Percentiles rank a stretch among this genome's conserved stretches.
Conservation (phyloP, 2,888 invertebrate species). For the Rhopalosiphum nymphaeae region DNA sequence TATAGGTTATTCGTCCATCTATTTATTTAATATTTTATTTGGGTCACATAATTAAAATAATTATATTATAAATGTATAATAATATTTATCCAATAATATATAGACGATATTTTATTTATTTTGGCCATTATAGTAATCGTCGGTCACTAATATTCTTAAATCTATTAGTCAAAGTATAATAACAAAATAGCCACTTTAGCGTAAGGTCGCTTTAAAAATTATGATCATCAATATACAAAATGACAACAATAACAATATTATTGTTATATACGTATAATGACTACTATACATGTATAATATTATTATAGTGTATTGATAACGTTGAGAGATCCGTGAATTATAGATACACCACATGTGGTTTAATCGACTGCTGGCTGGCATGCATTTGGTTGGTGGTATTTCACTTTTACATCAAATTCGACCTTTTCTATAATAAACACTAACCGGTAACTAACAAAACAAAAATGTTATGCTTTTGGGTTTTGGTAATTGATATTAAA, state of each 20-base stretch:
- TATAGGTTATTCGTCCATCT: background rate
- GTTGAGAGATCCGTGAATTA: background rate
- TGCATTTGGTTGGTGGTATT: background rate
- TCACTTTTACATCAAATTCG: background rate
- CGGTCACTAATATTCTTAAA: background rate
- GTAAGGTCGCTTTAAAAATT: background rate
- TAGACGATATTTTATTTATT: background rate
- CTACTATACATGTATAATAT: background rate
- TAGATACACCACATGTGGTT: background rate
- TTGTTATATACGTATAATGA: no score
- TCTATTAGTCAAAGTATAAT: background rate
- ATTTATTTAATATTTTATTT: background rate
- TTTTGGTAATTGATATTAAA: no score
- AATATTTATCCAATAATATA: background rate
- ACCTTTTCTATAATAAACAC: background rate
- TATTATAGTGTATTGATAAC: background rate
- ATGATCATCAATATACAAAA: background rate
- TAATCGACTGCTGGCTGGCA: background rate
- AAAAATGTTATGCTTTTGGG: background rate
- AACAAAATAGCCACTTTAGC: background rate
- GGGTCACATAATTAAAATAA: background rate
- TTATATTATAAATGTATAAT: background rate
- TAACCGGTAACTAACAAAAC: background rate
- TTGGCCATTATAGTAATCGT: background rate
- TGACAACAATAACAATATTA: background rate